These are phyloP conservation scores for Phycodurus eques DNA, from an alignment of 2,113 vertebrate genomes.

Conservation along the genomic window DNA sequence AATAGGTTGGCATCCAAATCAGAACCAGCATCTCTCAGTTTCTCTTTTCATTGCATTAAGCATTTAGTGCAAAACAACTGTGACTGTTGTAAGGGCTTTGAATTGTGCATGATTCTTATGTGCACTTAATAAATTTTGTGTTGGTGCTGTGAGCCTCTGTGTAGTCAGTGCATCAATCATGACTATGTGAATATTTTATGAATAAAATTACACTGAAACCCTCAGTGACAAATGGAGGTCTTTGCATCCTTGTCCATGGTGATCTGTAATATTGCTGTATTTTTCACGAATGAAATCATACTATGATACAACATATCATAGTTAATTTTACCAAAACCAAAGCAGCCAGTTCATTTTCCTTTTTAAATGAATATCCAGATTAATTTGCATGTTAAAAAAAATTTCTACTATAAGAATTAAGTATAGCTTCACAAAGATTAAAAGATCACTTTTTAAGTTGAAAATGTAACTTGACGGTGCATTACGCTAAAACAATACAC, in stretches of 20 bases:
- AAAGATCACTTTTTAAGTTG: no score
- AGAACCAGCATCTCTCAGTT: conserved; percentile 5
- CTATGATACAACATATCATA: background rate
- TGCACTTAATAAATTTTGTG: conserved; percentile 65
- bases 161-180: conserved; percentile 51
- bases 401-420: no score
- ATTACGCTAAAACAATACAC: no score
- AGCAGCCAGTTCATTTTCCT: no score
- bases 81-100: conserved; percentile 63
- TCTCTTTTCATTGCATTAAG: conserved; percentile 13
- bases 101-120: conserved; percentile 72
- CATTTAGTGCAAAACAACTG: conserved; percentile 39
- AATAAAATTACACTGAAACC: conserved; percentile 66
- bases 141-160: conserved; percentile 63
- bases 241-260: conserved; percentile 3
- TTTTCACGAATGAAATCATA: background rate
- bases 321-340: no score
- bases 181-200: conserved; percentile 71
- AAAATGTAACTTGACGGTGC: no score
- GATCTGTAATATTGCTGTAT: background rate
- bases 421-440: no score
- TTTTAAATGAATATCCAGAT: no score
- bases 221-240: conserved; percentile 18
- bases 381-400: no score
- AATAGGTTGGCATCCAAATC: conserved; percentile 18